Percentiles rank a stretch among this genome's conserved stretches.
phyloP scores from a whole-genome alignment of 2,797 vertebrate genomes.

The Gastrophryne carolinensis region DNA sequence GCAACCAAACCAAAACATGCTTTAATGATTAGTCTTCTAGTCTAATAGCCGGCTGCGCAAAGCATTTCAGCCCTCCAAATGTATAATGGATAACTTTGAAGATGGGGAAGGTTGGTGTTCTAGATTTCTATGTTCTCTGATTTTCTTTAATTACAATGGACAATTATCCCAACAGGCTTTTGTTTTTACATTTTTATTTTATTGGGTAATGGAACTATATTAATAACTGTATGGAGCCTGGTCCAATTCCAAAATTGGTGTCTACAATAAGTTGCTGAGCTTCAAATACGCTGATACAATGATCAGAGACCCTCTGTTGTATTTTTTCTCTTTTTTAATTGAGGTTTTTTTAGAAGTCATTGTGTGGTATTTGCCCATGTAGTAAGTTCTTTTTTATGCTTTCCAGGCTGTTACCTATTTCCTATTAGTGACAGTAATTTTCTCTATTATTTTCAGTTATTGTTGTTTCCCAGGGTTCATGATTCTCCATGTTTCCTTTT shows the following conservation, averaged over 20 bases:
- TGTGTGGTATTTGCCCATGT: no score
- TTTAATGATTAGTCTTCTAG: constrained; percentile 66
- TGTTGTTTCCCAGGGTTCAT: no score
- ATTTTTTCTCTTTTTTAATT: background rate
- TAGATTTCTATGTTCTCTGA: constrained; percentile 52
- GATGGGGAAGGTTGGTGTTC: constrained; percentile 51
- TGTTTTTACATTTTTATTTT: constrained; percentile 27
- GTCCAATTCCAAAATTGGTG: background rate
- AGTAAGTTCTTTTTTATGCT: no score
- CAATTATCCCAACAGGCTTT: constrained; percentile 18
- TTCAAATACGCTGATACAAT: background rate
- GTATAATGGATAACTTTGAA: constrained; percentile 62
- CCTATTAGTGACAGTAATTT: no score
- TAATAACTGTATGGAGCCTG: background rate
- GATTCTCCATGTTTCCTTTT: no score
- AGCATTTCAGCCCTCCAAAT: constrained; percentile 59
- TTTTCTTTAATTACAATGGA: constrained; percentile 63
- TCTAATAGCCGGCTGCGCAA: constrained; percentile 55
- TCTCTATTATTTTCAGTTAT: no score
- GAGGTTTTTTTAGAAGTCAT: no score
- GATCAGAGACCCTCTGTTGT: background rate
- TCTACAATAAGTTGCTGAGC: constrained; percentile 4
- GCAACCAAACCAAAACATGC: constrained; percentile 66
- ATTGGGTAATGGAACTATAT: constrained; percentile 3
- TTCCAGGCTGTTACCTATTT: no score